Evolutionary conservation across 1,140 invertebrate species (phyloP), one percentile per base, ranked within the genome.

Genomic region (Diachasma alloeum): DNA sequence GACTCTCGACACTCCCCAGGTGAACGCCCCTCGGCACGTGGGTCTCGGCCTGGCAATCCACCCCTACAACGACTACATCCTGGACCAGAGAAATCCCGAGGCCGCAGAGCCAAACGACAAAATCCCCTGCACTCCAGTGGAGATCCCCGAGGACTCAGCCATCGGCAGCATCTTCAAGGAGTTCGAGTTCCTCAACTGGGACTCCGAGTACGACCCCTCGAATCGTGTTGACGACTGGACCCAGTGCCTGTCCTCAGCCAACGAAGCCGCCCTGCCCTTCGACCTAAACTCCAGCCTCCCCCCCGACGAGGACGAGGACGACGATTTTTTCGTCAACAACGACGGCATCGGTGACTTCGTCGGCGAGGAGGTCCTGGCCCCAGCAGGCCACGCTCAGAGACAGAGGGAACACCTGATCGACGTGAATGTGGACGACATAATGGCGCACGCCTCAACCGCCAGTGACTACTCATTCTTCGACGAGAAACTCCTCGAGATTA

Each of bases 401-500:
- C 48, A 53, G 48, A 19, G 48, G 19, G 59, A 63, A 15, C 0
- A 10, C 13, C 6, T 63, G 0, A 22, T 63, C 22, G 31, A 31
- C 2, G 31, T 31, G 31, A 26, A 31, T 19, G 19, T 11, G 0
- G 24, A 24, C 11, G 59, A 63, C 6, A 24, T 31, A 9, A 13
- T 63, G 10, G 59, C 19, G 0, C 22, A 24, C 4, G 24, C 15
- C 9, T 9, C 59, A 0, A 26, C 19, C 5, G 59, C 15, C 22
- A 31, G 81, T 81, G 94, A 96, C 83, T 96, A 95, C 87, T 94
- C 94, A 0, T 95, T 93, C 86, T 88, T 93, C 69, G 88, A 91
- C 70, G 90, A 63, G 11, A 63, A 63, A 9, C 11, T 19, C 4
- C 24, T 94, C 15, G 84, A 88, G 48, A 89, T 90, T 74, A 92